Evolutionary conservation across 2,888 invertebrate genomes (phyloP).

Genomic region (Sabatieria punctata): DNA sequence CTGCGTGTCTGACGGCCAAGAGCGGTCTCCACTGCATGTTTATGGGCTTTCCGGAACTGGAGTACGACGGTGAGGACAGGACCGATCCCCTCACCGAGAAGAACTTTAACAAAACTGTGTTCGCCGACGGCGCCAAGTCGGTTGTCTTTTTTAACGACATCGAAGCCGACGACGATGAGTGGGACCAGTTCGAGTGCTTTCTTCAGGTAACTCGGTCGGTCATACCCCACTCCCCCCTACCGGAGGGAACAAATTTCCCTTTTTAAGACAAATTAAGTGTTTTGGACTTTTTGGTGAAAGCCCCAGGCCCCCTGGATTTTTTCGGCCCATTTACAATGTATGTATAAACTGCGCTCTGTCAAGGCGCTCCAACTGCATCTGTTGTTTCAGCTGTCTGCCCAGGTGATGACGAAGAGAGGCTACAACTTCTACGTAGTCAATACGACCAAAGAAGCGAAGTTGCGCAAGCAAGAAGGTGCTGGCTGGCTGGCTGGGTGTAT

Average conservation of each 20-base stretch:
- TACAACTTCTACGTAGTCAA: conserved; percentile 32
- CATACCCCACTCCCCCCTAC: too few relatives aligned
- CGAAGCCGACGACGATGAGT: conserved; percentile 28
- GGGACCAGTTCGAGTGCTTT: conserved; percentile 31
- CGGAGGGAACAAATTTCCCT: too few relatives aligned
- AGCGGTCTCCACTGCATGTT: conserved; percentile 29
- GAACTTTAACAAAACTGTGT: conserved; percentile 30
- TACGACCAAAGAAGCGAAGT: conserved; percentile 26
- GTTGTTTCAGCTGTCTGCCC: conserved; percentile 28
- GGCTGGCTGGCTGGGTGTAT: too few relatives aligned
- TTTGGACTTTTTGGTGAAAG: too few relatives aligned
- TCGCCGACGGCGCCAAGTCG: conserved; percentile 29
- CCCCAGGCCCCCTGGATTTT: too few relatives aligned
- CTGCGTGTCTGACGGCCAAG: too few relatives aligned
- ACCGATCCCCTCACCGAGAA: conserved; percentile 8
- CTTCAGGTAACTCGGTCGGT: conserved; percentile 28
- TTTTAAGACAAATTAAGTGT: too few relatives aligned
- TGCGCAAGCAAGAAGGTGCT: conserved; percentile 27
- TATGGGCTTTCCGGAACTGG: conserved; percentile 30
- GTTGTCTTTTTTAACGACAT: conserved; percentile 31
- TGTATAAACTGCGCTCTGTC: too few relatives aligned
- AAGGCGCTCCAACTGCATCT: too few relatives aligned
- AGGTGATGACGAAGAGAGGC: conserved; percentile 31
- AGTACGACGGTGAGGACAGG: conserved; percentile 23
- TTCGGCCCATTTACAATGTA: too few relatives aligned